Evolutionary conservation across 2,797 vertebrate genomes (phyloP), one percentile per base, ranked within the genome.

Genomic region (Rhabdomys pumilio): DNA sequence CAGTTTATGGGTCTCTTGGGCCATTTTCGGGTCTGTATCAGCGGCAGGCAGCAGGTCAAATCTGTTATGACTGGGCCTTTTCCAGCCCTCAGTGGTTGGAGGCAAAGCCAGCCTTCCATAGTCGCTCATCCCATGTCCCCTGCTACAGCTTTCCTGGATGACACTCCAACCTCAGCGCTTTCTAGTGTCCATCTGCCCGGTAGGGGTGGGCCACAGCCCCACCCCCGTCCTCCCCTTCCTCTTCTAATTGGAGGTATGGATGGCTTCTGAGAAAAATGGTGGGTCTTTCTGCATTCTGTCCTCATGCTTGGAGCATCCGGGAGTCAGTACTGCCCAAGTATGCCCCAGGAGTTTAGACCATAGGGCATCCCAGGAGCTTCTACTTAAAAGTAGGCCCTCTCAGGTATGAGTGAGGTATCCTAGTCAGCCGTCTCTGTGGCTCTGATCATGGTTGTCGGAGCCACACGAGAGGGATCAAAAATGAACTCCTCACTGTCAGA

Each of bases 1-100:
- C 79, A 59, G 91, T 96, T 97, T 96, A 93, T 92, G 89, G 97
- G 96, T 93, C 97, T 96, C 96, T 85, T 9, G 89, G 96, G 77
- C 87, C 50, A 4, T 96, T 89, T 82, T 97, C 61, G 84, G 98
- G 96, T 96, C 96, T 86, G 93, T 59, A 53, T 72, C 93, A 96
- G 90, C 91, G n/a, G 79, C 67, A 90, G 93, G 75, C 91, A 77
- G 89, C 19, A n/a, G 95, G 95, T 73, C 88, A 65, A 11, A 67
- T 93, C 96, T 92, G 10, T 96, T 95, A 0, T 55, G 89, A 47
- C 95, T 97, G 97, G 97, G 76, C 88, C 90, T 53, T 61, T 0
- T 0, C 95, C 96, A 96, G 97, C 89, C 93, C 97, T 92, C 77
- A 0, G 90, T 31, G 94, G 96, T 47, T 4, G 38, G 76, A 90